Conservation (phyloP, 37 sponge, comb jelly and placozoan genomes). For the Tethya wilhelma region DNA sequence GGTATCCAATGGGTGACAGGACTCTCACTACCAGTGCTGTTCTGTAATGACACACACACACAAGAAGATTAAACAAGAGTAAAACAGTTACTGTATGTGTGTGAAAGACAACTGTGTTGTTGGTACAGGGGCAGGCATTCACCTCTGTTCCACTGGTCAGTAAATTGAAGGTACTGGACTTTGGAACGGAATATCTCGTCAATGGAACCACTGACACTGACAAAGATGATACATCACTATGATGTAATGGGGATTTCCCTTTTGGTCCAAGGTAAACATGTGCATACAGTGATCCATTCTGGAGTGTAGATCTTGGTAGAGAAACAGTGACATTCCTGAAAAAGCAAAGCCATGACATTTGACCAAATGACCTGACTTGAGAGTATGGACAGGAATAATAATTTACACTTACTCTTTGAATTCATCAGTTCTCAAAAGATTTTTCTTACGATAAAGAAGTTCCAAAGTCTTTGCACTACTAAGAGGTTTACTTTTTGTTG, state of each 20-base stretch:
- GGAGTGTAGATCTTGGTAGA: slow-evolving; percentile 54
- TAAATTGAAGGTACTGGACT: slow-evolving; percentile 51
- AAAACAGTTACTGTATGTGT: not conserved
- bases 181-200: slow-evolving; percentile 62
- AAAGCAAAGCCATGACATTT: not conserved
- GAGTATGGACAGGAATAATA: not conserved
- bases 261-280: slow-evolving; percentile 59
- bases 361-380: not conserved
- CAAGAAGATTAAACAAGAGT: not conserved
- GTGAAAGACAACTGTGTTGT: not conserved
- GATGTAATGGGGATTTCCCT: slow-evolving; percentile 17
- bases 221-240: not conserved
- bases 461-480: slow-evolving; percentile 11
- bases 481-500: slow-evolving; percentile 1
- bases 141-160: slow-evolving; percentile 25
- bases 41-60: not conserved
- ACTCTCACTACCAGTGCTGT: not conserved
- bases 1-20: slow-evolving; percentile 84
- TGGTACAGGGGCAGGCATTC: not conserved
- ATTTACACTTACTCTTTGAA: slow-evolving; percentile 8
- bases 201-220: slow-evolving; percentile 32
- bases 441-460: not conserved
- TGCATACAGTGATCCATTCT: slow-evolving; percentile 79
- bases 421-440: slow-evolving; percentile 12
- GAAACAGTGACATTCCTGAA: slow-evolving; percentile 69